These are phyloP conservation scores for Nymphalis urticae DNA, from an alignment of 2,888 invertebrate species.

Conservation along the genomic window DNA sequence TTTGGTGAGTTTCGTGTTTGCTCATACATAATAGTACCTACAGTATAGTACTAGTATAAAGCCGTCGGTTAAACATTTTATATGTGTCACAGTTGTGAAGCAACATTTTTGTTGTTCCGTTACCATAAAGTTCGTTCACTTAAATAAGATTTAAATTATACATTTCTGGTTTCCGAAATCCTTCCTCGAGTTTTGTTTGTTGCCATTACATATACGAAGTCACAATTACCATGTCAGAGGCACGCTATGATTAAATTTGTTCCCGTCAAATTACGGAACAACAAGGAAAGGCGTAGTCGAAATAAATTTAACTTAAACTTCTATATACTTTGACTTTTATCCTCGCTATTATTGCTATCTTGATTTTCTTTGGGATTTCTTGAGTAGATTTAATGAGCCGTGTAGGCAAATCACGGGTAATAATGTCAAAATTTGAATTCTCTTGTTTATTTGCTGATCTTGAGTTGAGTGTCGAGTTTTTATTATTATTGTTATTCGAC, in stretches of 20 bases:
- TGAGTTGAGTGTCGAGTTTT: constrained; percentile 1
- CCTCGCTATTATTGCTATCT: constrained; percentile 41
- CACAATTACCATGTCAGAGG: constrained; percentile 48
- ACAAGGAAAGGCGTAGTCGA: constrained; percentile 39
- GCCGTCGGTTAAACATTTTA: no score
- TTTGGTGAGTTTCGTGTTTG: no score
- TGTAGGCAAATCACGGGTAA: constrained; percentile 7
- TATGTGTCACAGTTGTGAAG: no score
- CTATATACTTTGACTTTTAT: constrained; percentile 44
- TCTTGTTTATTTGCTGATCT: background rate
- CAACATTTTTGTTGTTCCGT: background rate
- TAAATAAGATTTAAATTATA: constrained; percentile 2
- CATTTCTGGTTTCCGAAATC: background rate
- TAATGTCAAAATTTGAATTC: constrained; percentile 13
- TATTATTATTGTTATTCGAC: background rate
- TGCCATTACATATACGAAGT: constrained; percentile 35
- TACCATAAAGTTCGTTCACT: background rate
- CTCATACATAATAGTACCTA: no score
- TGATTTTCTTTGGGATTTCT: constrained; percentile 13
- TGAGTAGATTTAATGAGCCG: constrained; percentile 16
- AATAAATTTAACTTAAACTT: constrained; percentile 47
- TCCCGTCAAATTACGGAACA: constrained; percentile 50
- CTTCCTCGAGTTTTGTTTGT: background rate
- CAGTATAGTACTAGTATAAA: no score
- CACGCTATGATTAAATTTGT: constrained; percentile 61